Conservation (phyloP, 2,888 invertebrate genomes). For the Ophion obscuratus region DNA sequence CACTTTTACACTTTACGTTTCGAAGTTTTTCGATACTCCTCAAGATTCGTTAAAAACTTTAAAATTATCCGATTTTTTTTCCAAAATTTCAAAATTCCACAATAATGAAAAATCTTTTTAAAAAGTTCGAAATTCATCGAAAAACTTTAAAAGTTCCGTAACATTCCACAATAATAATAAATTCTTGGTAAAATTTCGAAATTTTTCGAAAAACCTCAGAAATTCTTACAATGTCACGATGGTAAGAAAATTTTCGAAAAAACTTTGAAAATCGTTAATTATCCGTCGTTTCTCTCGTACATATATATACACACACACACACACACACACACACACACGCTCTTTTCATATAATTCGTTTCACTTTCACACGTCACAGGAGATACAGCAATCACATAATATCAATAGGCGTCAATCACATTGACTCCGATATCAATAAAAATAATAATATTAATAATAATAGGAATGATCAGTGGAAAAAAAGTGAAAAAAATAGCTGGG, state of each 20-base stretch:
- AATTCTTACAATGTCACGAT: not conserved
- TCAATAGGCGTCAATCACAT: slow-evolving; percentile 51
- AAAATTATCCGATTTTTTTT: not conserved
- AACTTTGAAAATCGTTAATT: not conserved
- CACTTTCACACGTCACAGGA: slow-evolving; percentile 10
- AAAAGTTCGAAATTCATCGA: not conserved
- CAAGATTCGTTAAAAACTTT: not conserved
- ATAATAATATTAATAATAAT: slow-evolving; percentile 42
- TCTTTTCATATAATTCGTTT: not conserved
- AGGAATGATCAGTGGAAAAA: slow-evolving; percentile 48
- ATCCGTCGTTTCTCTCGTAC: not conserved
- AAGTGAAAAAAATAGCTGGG: slow-evolving; percentile 49
- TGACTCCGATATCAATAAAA: slow-evolving; percentile 38
- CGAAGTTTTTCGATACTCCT: not conserved
- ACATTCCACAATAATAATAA: too few relatives aligned
- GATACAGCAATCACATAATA: not conserved
- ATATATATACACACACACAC: not conserved
- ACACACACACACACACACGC: not conserved
- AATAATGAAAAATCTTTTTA: not conserved
- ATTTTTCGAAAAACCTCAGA: not conserved
- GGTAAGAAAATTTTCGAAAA: too few relatives aligned
- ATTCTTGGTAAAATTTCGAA: not conserved
- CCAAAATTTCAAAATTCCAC: not conserved
- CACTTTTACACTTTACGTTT: too few relatives aligned
- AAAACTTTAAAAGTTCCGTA: not conserved